Evolutionary conservation across 1,140 invertebrate genomes (phyloP).

Genomic region (Pseudoatta argentina): DNA sequence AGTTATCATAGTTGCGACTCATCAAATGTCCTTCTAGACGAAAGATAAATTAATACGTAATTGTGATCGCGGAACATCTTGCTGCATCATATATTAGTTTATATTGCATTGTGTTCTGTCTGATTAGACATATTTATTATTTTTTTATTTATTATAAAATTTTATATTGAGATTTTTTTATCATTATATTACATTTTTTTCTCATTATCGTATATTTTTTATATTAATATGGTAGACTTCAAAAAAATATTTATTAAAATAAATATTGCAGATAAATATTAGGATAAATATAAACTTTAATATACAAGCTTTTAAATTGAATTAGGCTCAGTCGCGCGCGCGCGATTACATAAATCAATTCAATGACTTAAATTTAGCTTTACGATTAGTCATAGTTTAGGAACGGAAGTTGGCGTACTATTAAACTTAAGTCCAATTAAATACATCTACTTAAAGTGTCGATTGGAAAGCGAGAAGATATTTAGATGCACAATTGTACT

Average conservation of each 20-base stretch:
- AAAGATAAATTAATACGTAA: slow-evolving; percentile 54
- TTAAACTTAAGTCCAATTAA: slow-evolving; percentile 43
- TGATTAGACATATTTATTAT: not conserved
- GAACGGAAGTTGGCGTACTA: slow-evolving; percentile 33
- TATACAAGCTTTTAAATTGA: slow-evolving; percentile 24
- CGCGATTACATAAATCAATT: slow-evolving; percentile 33
- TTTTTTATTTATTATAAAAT: not conserved
- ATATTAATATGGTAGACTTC: not conserved
- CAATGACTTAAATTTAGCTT: slow-evolving; percentile 34
- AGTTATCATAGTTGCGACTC: slow-evolving; percentile 46
- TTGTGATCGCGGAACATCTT: slow-evolving; percentile 26
- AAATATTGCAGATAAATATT: slow-evolving; percentile 2
- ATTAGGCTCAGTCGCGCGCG: slow-evolving; percentile 16
- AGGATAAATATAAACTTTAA: not conserved
- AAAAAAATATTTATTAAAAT: not conserved
- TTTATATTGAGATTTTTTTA: not conserved
- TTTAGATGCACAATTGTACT: not conserved
- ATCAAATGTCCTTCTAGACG: slow-evolving; percentile 14
- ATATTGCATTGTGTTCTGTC: not conserved
- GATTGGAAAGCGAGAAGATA: not conserved
- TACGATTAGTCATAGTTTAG: slow-evolving; percentile 27
- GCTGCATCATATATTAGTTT: not conserved
- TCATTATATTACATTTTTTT: not conserved
- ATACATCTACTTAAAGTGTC: not conserved
- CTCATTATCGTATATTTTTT: not conserved